A percentile compares a stretch with the other conserved stretches of the same genome.
Evolutionary conservation across 2,888 invertebrate genomes (phyloP).

Genomic region (Frankliniella fusca): DNA sequence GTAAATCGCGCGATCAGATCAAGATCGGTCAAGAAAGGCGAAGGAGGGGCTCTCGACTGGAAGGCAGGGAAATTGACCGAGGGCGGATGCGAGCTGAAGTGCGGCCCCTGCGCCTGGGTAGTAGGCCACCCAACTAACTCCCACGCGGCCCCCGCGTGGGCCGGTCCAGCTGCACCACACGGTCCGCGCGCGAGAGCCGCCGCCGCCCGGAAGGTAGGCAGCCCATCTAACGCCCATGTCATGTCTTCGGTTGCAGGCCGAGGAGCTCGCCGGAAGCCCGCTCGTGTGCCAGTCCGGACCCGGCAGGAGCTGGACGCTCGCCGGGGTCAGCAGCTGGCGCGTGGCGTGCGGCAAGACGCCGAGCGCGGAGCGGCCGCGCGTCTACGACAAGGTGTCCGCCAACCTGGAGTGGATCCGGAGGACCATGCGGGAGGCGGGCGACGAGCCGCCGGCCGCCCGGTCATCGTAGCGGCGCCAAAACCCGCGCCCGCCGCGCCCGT

Average conservation of each 20-base stretch:
- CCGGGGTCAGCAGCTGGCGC: slow-evolving; percentile 79
- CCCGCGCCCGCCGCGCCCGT: no score
- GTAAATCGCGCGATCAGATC: background rate
- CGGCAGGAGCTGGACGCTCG: slow-evolving; percentile 69
- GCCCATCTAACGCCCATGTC: background rate
- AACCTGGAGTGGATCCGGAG: slow-evolving; percentile 82
- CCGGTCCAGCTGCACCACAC: no score
- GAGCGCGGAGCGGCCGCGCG: slow-evolving; percentile 71
- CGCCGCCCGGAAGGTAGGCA: background rate
- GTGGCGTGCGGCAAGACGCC: slow-evolving; percentile 72
- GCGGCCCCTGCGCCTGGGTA: no score
- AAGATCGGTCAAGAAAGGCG: background rate
- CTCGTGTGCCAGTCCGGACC: slow-evolving; percentile 73
- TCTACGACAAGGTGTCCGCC: slow-evolving; percentile 76
- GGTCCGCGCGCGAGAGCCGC: no score
- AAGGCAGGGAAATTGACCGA: no score
- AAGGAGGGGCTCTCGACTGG: no score
- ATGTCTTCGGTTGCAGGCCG: slow-evolving; percentile 58
- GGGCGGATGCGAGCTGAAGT: no score
- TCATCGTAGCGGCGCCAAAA: background rate
- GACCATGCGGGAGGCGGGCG: slow-evolving; percentile 55
- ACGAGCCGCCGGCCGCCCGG: slow-evolving; percentile 33
- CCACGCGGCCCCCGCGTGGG: no score
- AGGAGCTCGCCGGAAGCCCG: slow-evolving; percentile 83
- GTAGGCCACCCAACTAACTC: no score